Conservation (phyloP, 1,140 invertebrate species). For the Sitobion miscanthi region DNA sequence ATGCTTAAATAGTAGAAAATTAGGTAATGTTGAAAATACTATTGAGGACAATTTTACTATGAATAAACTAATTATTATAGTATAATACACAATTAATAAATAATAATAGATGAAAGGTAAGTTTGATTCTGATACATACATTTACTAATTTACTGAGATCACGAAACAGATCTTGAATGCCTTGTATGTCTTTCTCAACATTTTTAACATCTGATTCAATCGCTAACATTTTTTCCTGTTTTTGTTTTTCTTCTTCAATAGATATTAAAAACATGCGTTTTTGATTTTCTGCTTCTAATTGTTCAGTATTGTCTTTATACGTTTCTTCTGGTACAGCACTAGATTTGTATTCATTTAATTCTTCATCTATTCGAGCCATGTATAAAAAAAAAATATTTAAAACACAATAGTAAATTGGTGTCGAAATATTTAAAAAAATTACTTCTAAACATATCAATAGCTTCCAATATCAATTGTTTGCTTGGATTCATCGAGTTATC, state of each 20-base stretch:
- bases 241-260: slow-evolving; percentile 44
- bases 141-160: slow-evolving; percentile 51
- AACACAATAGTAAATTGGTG: neutral
- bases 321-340: neutral
- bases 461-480: slow-evolving; percentile 18
- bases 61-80: neutral
- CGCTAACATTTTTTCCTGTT: slow-evolving; percentile 38
- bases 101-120: neutral
- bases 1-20: neutral
- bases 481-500: slow-evolving; percentile 25
- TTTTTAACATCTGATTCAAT: slow-evolving; percentile 54
- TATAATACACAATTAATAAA: slow-evolving; percentile 8
- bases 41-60: neutral
- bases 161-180: slow-evolving; percentile 48
- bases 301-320: neutral
- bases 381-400: neutral
- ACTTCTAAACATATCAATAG: slow-evolving; percentile 53
- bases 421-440: neutral
- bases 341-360: slow-evolving; percentile 39
- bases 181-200: slow-evolving; percentile 48
- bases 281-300: slow-evolving; percentile 4
- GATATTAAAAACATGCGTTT: slow-evolving; percentile 29
- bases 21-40: neutral
- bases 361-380: slow-evolving; percentile 12
- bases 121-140: slow-evolving; percentile 6